These are phyloP conservation scores for Perca flavescens DNA, from an alignment of 2,113 vertebrate genomes.

Conservation along the genomic window DNA sequence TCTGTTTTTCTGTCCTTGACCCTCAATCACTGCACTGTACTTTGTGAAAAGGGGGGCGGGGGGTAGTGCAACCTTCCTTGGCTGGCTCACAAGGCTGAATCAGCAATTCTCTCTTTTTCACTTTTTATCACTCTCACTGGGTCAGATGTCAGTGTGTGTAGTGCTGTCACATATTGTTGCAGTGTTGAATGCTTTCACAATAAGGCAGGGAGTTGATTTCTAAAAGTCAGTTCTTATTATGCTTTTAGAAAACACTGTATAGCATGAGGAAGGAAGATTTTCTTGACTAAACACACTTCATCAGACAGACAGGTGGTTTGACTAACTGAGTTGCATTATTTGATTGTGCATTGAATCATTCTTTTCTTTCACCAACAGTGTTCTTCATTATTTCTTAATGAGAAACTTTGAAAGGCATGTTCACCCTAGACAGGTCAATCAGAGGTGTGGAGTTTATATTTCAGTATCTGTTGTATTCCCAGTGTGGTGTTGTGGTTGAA, in stretches of 20 bases:
- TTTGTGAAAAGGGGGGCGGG: slow-evolving; percentile 30
- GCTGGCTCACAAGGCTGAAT: slow-evolving; percentile 57
- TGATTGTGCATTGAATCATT: slow-evolving; percentile 48
- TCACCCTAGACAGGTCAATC: slow-evolving; percentile 43
- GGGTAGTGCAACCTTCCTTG: slow-evolving; percentile 15
- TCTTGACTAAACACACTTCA: background rate
- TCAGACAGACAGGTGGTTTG: slow-evolving; percentile 10
- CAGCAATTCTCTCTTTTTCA: slow-evolving; percentile 65
- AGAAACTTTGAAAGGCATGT: slow-evolving; percentile 59
- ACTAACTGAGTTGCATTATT: slow-evolving; percentile 34
- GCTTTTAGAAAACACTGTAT: background rate
- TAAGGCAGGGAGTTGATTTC: slow-evolving; percentile 2
- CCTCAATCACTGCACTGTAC: slow-evolving; percentile 63
- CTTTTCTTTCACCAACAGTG: slow-evolving; percentile 53
- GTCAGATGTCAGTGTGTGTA: slow-evolving; percentile 54
- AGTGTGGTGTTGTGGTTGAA: slow-evolving; percentile 62
- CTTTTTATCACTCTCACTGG: slow-evolving; percentile 55
- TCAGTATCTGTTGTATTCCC: slow-evolving; percentile 57
- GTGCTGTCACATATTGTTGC: slow-evolving; percentile 43
- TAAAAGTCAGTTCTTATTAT: background rate
- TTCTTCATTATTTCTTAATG: slow-evolving; percentile 72
- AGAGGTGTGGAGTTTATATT: slow-evolving; percentile 49
- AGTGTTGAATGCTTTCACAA: slow-evolving; percentile 31
- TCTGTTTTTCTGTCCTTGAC: slow-evolving; percentile 67
- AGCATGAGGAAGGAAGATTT: background rate